Conservation (phyloP, 2,797 vertebrate species). For the Poliocrania exsul region DNA sequence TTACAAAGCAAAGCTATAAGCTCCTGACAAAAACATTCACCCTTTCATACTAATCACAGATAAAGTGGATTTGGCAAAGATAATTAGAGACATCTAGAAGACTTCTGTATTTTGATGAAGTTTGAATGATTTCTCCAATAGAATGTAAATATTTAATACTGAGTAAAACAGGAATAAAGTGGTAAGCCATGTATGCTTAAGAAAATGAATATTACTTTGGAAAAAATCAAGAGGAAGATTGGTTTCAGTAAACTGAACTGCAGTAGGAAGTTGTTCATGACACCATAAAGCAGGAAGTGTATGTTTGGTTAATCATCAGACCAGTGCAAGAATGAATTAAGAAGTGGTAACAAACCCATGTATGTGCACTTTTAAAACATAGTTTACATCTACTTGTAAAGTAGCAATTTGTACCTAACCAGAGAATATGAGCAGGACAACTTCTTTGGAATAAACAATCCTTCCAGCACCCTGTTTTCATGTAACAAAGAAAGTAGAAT, state of each 20-base stretch:
- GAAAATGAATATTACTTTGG: not conserved
- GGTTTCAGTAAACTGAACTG: conserved; percentile 24
- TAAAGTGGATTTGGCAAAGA: conserved; percentile 56
- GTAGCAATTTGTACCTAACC: not conserved
- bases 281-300: conserved; percentile 16
- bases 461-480: not conserved
- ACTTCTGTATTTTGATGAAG: conserved; percentile 17
- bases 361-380: not conserved
- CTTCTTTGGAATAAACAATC: conserved; percentile 4
- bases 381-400: not conserved
- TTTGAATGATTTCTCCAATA: not conserved
- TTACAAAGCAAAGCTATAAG: conserved; percentile 65
- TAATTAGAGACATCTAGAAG: conserved; percentile 57
- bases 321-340: not conserved
- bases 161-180: not conserved
- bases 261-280: conserved; percentile 43
- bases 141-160: not conserved
- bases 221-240: conserved; percentile 13
- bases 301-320: conserved; percentile 45
- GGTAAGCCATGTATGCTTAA: not conserved
- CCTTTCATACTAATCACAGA: conserved; percentile 65
- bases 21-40: conserved; percentile 66
- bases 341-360: not conserved
- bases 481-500: conserved; percentile 17
- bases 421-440: not conserved